Base-by-base conservation (phyloP, 2,797 vertebrate genomes). In the Ctenopoma multispine region DNA sequence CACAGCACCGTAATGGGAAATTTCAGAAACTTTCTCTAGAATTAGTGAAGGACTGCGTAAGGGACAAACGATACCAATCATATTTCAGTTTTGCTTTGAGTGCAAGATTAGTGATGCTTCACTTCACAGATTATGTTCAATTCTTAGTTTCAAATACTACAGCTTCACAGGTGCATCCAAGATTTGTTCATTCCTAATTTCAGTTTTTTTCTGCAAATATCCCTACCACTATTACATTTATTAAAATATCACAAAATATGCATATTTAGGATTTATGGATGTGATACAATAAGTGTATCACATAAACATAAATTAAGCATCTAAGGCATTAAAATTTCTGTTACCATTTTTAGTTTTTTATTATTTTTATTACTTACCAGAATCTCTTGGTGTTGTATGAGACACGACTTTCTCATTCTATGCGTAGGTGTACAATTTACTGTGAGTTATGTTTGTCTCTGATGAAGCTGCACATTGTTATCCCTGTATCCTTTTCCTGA, bases 101-200 rank as follows among this genome's bases (percentile, higher is more conserved):
- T 83, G 77, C 71, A 38, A 84, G 72, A 88, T 84, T 87, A 49
- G 56, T n/a, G 79, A 92, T 72, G 76, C 87, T 75, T 85, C 65
- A 84, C 69, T 87, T 77, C 48, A 23, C 81, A 86, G 84, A 76
- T 71, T 67, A 88, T 48, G 69, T 81, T 90, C 88, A 90, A 75
- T 29, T 82, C 54, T 87, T 89, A 86, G 72, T 90, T 87, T 89
- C 81, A 46, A 69, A 78, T 72, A 55, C 59, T 83, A 78, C 78
- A 88, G 89, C 92, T 78, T 78, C 84, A 85, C 90, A 92, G 88
- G 89, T 91, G 90, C 87, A 90, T 74, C 80, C 74, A 68, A 69
- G 72, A 89, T 80, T 82, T 72, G 67, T 71, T 60, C 75, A 81
- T 76, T 88, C 60, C 61, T 84, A 87, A 88, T 86, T 83, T 81